Conservation (phyloP, 2,113 vertebrate species). For the Calcarius ornatus region DNA sequence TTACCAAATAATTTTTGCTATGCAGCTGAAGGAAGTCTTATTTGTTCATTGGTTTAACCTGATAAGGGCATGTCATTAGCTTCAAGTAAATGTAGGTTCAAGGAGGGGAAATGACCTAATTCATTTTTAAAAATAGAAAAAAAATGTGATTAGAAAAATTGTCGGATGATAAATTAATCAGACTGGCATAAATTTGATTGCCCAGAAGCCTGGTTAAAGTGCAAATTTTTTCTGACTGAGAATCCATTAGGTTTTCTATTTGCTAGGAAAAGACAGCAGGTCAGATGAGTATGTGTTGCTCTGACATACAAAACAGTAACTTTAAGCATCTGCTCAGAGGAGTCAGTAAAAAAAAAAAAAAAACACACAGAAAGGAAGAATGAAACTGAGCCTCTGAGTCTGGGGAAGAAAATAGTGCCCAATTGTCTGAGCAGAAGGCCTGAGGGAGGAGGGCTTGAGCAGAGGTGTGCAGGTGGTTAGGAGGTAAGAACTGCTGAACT, state of each 20-base stretch:
- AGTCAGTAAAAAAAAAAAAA: not conserved
- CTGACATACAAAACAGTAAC: not conserved
- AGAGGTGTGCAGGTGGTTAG: not conserved
- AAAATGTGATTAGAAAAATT: conserved; percentile 9
- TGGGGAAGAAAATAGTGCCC: not conserved
- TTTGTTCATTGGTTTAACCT: conserved; percentile 21
- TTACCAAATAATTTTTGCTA: not conserved
- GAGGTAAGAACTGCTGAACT: not conserved
- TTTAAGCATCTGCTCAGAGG: not conserved
- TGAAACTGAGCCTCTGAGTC: not conserved
- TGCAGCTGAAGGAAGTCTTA: conserved; percentile 2
- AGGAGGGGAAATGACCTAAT: not conserved
- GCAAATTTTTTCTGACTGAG: not conserved
- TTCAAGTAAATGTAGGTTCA: not conserved
- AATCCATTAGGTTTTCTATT: not conserved
- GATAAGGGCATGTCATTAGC: conserved; percentile 7
- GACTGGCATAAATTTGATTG: conserved; percentile 5
- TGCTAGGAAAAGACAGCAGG: not conserved
- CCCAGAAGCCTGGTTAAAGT: conserved; percentile 15
- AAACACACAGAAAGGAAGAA: not conserved
- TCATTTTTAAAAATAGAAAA: conserved; percentile 12
- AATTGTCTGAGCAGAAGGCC: rapidly evolving
- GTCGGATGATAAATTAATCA: conserved; percentile 31
- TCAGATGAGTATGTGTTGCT: not conserved
- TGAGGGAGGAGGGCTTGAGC: not conserved